phyloP scores from a whole-genome alignment of 2,797 vertebrate genomes.

The Diplodus puntazzo region DNA sequence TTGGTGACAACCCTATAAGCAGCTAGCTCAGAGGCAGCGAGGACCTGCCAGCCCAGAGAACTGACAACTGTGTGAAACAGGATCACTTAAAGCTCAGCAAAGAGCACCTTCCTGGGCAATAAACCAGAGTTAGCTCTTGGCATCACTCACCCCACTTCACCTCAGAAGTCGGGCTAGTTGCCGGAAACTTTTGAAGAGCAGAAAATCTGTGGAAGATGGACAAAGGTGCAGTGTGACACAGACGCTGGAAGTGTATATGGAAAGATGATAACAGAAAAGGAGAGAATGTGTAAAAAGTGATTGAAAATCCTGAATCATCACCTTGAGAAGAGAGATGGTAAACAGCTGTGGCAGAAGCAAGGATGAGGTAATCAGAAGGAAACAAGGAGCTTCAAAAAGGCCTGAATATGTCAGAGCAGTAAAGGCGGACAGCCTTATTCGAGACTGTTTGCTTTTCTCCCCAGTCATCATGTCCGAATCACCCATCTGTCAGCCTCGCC shows the following conservation, averaged over 20 bases:
- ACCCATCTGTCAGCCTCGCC: conserved; percentile 66
- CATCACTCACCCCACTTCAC: conserved; percentile 67
- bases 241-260: background rate
- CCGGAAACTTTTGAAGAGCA: conserved; percentile 48
- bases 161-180: conserved; percentile 50
- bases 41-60: conserved; percentile 73
- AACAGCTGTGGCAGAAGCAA: conserved; percentile 57
- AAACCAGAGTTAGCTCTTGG: conserved; percentile 60
- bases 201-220: conserved; percentile 9
- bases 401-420: conserved; percentile 77
- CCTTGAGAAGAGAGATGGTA: conserved; percentile 45
- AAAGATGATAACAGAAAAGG: conserved; percentile 21
- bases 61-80: conserved; percentile 85
- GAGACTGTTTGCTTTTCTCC: conserved; percentile 57
- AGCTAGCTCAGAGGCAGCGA: conserved; percentile 69
- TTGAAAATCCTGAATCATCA: conserved; percentile 75
- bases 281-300: conserved; percentile 43
- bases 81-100: conserved; percentile 79
- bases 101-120: conserved; percentile 70
- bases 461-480: conserved; percentile 54
- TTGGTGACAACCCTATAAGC: conserved; percentile 76
- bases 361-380: conserved; percentile 72
- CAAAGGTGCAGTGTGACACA: conserved; percentile 11
- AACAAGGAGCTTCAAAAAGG: conserved; percentile 66
- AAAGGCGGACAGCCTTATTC: conserved; percentile 43